Evolutionary conservation across 2,113 vertebrate species (phyloP), one percentile per base, ranked within the genome.

Genomic region (Spermophilus dauricus): DNA sequence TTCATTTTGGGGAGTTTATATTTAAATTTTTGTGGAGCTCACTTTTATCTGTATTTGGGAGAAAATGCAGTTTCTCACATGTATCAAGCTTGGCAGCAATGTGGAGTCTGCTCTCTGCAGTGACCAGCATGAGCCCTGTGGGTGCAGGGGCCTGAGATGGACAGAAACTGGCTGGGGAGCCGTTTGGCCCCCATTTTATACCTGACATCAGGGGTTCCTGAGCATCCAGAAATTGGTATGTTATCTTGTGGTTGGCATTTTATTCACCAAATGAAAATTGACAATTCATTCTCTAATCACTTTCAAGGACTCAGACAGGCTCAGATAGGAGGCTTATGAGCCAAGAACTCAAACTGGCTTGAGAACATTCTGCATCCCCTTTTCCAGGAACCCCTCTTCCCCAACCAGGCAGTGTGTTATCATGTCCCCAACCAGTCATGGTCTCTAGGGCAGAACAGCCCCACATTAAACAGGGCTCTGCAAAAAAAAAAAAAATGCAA

Each of bases 51-150:
- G 2, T 94, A 92, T 98, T 99, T 99, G 98, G 98, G 98, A 98
- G 98, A 98, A 98, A 98, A 98, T 97, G 98, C 97, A 98, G 97
- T 97, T 98, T 99, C 98, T 98, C 98, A 98, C 96, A 97, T 96
- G 92, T 51, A 88, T 95, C 92, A 92, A 94, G 97, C 97, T 97
- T 97, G 97, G 98, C 98, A 95, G 97, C 72, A 18, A 28, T 63
- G 61, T 63, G 61, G 26, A 51, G 2, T 86, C 95, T 87, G 78
- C 56, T 89, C 32, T 70, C 76, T 77, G 58, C 65, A 22, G 5
- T 77, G 34, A 65, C 39, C 24, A 39, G 39, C 75, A 51, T 28
- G 63, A 75, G 72, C n/a, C 42, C 73, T 69, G 20, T 76, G 92
- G 89, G 7, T 24, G 1, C 9, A 20, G 81, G 34, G 42, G 24